These are phyloP conservation scores for Limnephilus lunatus DNA, from an alignment of 2,888 invertebrate genomes.

Conservation along the genomic window DNA sequence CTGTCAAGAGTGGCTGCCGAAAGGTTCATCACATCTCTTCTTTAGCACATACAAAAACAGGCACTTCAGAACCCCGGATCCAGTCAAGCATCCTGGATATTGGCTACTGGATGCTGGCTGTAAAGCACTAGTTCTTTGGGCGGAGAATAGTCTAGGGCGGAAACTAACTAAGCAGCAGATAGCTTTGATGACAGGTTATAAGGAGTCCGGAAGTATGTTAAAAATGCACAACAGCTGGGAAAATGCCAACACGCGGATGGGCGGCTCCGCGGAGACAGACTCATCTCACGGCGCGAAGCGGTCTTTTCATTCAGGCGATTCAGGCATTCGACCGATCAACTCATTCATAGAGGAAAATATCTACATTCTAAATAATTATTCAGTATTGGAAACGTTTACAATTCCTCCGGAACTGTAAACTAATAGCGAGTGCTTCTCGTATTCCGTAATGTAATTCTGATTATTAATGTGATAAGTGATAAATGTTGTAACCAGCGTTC, in stretches of 20 bases:
- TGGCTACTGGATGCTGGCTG: not conserved
- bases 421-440: not conserved
- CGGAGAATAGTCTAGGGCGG: not conserved
- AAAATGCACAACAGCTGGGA: conserved; percentile 10
- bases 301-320: not conserved
- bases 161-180: not conserved
- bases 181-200: not conserved
- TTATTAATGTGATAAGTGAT: not conserved
- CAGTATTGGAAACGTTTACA: not conserved
- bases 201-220: not conserved
- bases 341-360: not conserved
- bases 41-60: no score
- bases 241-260: conserved; percentile 12
- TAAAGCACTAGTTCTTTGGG: no score
- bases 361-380: not conserved
- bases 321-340: not conserved
- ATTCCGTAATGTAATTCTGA: not conserved
- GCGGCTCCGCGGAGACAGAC: not conserved
- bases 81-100: not conserved
- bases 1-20: not conserved
- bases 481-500: not conserved
- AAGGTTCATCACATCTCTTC: not conserved
- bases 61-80: not conserved
- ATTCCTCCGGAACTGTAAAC: not conserved
- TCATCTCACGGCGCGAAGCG: not conserved